A percentile compares a stretch with the other conserved stretches of the same genome.
Conservation (phyloP, 2,888 invertebrate genomes). For the Miltochrista miniata region DNA sequence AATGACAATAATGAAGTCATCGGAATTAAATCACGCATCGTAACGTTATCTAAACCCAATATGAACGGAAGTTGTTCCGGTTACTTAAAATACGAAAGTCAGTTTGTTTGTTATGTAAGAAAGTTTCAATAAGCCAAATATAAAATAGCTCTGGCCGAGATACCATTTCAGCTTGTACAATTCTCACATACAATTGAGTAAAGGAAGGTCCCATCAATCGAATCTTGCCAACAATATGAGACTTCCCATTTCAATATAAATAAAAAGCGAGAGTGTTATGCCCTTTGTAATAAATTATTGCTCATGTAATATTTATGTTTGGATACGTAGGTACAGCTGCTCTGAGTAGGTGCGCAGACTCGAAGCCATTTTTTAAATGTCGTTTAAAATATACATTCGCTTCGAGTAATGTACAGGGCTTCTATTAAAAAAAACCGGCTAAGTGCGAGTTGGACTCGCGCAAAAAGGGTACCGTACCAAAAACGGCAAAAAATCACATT, state of each 20-base stretch:
- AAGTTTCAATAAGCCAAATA: background rate
- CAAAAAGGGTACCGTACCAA: too few species aligned
- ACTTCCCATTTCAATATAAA: constrained; percentile 47
- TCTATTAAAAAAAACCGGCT: too few species aligned
- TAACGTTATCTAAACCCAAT: too few species aligned
- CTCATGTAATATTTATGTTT: constrained; percentile 22
- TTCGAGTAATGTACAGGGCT: too few species aligned
- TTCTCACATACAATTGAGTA: constrained; percentile 9
- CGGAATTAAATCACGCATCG: too few species aligned
- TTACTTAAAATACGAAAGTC: too few species aligned
- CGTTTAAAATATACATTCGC: constrained; percentile 24
- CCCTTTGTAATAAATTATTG: constrained; percentile 50
- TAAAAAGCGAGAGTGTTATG: constrained; percentile 41
- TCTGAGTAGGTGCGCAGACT: constrained; percentile 14
- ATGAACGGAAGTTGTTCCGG: too few species aligned
- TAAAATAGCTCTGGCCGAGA: background rate
- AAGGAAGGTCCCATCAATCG: constrained; percentile 16
- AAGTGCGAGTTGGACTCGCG: too few species aligned
- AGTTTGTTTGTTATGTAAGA: background rate
- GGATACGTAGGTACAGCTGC: constrained; percentile 12
- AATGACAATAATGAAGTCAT: too few species aligned
- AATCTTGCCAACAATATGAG: constrained; percentile 30
- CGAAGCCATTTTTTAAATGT: constrained; percentile 25
- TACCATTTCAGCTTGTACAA: background rate
- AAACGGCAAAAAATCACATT: too few species aligned